phyloP scores from a whole-genome alignment of 2,797 vertebrate genomes.

The Lepilemur septentrionalis region DNA sequence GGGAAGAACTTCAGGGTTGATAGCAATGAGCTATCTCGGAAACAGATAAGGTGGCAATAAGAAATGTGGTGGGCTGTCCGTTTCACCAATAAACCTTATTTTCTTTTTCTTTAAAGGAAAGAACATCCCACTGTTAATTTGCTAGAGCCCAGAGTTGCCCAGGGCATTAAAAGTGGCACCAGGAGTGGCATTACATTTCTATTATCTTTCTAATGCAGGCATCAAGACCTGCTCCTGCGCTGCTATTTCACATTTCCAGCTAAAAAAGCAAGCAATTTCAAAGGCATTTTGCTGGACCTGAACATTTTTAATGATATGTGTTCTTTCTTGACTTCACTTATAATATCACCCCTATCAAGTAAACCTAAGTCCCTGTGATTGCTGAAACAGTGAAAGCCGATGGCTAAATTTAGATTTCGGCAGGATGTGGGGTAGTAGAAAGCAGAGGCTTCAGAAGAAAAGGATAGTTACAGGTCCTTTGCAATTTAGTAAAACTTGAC shows the following conservation, averaged over 20 bases:
- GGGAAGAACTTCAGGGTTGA: neutral
- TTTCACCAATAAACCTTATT: slow-evolving; percentile 47
- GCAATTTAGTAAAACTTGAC: neutral
- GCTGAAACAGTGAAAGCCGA: slow-evolving; percentile 2
- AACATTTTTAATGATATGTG: slow-evolving; percentile 69
- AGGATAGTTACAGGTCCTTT: neutral
- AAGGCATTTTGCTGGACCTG: slow-evolving; percentile 62
- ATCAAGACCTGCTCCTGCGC: neutral
- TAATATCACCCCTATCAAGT: slow-evolving; percentile 31
- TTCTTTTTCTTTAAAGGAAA: slow-evolving; percentile 59
- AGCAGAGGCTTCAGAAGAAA: slow-evolving; percentile 17
- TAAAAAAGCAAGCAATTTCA: slow-evolving; percentile 72
- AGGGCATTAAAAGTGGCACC: slow-evolving; percentile 1
- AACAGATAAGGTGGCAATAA: neutral
- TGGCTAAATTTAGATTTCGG: slow-evolving; percentile 57
- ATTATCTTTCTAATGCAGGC: neutral
- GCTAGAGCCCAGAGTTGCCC: slow-evolving; percentile 38
- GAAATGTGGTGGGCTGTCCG: neutral
- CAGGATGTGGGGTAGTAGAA: neutral
- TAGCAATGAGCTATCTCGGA: neutral
- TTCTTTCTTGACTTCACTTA: slow-evolving; percentile 41
- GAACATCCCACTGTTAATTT: slow-evolving; percentile 56
- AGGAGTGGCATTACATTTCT: neutral
- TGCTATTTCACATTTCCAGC: neutral
- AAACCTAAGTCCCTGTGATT: slow-evolving; percentile 30